Conservation (phyloP, 2,888 invertebrate species). For the Ferrisia virgata region DNA sequence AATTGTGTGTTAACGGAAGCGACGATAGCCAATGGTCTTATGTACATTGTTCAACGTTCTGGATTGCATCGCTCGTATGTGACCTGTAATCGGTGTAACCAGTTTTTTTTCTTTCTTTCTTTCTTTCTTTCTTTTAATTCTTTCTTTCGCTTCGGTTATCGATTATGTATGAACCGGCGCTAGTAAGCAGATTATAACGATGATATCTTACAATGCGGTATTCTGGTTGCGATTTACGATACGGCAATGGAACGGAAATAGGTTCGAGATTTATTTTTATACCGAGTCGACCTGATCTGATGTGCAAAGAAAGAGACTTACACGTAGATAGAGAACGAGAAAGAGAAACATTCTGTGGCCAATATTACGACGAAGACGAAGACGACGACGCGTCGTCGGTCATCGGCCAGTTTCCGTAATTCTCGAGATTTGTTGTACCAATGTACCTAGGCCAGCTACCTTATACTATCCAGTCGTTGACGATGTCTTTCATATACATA, state of each 20-base stretch:
- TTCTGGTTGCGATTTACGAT: neutral
- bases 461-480: too few species aligned
- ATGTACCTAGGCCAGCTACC: too few species aligned
- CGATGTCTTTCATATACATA: too few species aligned
- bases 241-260: neutral
- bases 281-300: neutral
- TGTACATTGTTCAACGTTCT: constrained; percentile 1
- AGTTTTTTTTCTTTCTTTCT: constrained; percentile 1
- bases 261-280: constrained; percentile 11
- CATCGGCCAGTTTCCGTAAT: neutral
- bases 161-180: constrained; percentile 34
- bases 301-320: too few species aligned
- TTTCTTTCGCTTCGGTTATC: neutral
- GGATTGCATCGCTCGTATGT: constrained; percentile 24
- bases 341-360: too few species aligned
- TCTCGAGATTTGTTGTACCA: too few species aligned
- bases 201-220: neutral
- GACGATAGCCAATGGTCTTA: neutral
- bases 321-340: too few species aligned
- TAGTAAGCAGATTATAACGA: neutral
- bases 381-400: too few species aligned
- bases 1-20: constrained; percentile 18
- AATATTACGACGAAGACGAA: neutral
- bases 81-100: constrained; percentile 38
- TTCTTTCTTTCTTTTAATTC: too few species aligned